These are phyloP conservation scores for Zonitis immaculata DNA, from an alignment of 2,888 invertebrate species.

Conservation along the genomic window DNA sequence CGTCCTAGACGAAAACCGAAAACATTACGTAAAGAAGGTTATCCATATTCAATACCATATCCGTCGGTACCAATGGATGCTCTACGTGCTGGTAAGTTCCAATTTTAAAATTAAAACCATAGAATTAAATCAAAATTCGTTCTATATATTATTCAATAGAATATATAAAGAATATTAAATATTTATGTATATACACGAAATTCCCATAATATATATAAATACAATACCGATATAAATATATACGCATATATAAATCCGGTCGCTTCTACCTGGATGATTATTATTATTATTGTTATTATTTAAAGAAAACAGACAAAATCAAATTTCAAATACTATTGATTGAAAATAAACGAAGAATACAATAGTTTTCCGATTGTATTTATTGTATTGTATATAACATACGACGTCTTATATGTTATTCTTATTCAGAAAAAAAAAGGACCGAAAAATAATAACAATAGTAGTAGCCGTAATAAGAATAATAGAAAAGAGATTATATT, in stretches of 20 bases:
- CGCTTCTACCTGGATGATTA: constrained; percentile 39
- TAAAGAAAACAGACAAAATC: constrained; percentile 44
- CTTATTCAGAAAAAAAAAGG: constrained; percentile 31
- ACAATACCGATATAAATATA: too few species aligned
- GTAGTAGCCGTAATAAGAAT: neutral
- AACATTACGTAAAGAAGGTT: constrained; percentile 82
- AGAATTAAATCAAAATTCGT: too few species aligned
- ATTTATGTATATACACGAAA: constrained; percentile 27
- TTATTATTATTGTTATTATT: constrained; percentile 23
- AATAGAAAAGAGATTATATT: neutral
- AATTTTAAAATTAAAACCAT: too few species aligned
- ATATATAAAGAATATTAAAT: constrained; percentile 26
- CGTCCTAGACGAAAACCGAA: constrained; percentile 85
- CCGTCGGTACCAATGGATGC: constrained; percentile 89
- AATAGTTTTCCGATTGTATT: constrained; percentile 32
- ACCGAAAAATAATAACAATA: neutral
- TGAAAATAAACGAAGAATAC: constrained; percentile 28
- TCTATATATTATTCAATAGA: constrained; percentile 9
- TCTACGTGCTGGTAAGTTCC: constrained; percentile 72
- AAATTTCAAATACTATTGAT: constrained; percentile 40
- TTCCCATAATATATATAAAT: constrained; percentile 13
- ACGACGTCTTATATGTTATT: constrained; percentile 26
- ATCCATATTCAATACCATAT: constrained; percentile 89
- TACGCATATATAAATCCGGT: constrained; percentile 28
- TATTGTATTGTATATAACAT: constrained; percentile 29